Base-by-base conservation (phyloP, 2,888 invertebrate species). In the Thecophora atra region DNA sequence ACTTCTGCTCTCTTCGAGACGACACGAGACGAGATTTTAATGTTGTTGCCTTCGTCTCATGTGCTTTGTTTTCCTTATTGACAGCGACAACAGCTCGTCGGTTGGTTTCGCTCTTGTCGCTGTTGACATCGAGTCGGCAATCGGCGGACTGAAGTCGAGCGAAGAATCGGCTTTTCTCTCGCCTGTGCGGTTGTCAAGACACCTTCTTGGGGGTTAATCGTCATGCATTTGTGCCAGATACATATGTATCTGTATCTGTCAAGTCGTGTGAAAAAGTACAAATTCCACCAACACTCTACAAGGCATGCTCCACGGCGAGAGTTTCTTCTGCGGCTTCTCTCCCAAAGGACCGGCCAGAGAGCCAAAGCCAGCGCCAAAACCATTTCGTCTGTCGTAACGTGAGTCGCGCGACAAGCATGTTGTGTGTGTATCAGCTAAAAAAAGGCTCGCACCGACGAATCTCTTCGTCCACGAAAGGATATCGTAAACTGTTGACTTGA, bases 251-350 rank as follows among this genome's bases (percentile, higher is more conserved):
- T 37, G 21, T 26, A 67, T 67, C 67, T 67, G 26, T 56, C 19
- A 67, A 56, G 42, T 52, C 19, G 37, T 37, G 54, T 26, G 54
- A 37, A 11, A 64, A 26, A 30, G 17, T 13, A 44, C 64, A 19
- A 44, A 26, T 21, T 24, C 15, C 52, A 54, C 3, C 13, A 21
- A 37, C 5, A 21, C 66, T 11, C n/a, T 19, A 24, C 30, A 54
- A 37, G 54, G n/a, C 54, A 67, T 54, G 67, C 67, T 67, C 67
- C 67, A 19, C 21, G 21, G 54, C n/a, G n/a, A 67, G 67, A 67
- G 67, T 37, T 42, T 42, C 30, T 63, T 64, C 26, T 47, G 64
- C 47, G 15, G 15, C 42, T 42, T 3, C 67, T 67, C 67, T 67
- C 67, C 67, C 42, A 56, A 67, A 67, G 30, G 66, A 52, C 66